Evolutionary conservation across 2,113 vertebrate genomes (phyloP), one percentile per base, ranked within the genome.

Genomic region (Centrocercus urophasianus): DNA sequence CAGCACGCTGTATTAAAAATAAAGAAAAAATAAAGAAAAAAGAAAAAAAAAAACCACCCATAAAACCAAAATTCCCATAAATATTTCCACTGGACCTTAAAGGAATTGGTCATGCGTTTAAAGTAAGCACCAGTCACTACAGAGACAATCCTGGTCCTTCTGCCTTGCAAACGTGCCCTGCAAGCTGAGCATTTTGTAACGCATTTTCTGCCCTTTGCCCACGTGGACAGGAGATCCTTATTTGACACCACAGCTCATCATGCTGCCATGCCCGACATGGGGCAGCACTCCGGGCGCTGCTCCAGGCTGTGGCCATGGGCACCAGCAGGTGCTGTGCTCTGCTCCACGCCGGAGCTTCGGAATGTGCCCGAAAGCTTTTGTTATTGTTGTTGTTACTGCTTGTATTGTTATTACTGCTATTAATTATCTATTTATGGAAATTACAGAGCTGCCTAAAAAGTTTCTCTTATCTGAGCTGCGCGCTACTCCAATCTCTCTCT

Each of bases 101-200:
- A 9, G 71, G 64, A 30, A 17, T 1, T 28, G 57, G 20, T 9
- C 34, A 1, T 1, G 27, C 63, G 5, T 17, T 47, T 56, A 11
- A 43, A 32, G 60, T 12, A 18, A 38, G 30, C 54, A 3, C 20
- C 0, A 38, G 18, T 52, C 34, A 38, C 36, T 71, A 52, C 36
- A 52, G 6, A n/a, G 47, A 47, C 61, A 21, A 14, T 11, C 18
- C 28, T 34, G 5, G 28, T 8, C 60, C 60, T 59, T 25, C 43
- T 10, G 27, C 40, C 72, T 67, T 22, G 22, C 15, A 13, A 24
- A 36, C 34, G 0, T n/a, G 0, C 7, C 3, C 27, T 4, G 25
- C 30, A 4, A 13, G 40, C 34, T 30, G 0, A 22, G 14, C 2
- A 0, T 3, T 48, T 4, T 3, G 11, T 0, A 4, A 8, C 2